Percentiles rank a stretch among this genome's conserved stretches.
Evolutionary conservation across 1,140 invertebrate genomes (phyloP).

Genomic region (Bombus pyrosoma): DNA sequence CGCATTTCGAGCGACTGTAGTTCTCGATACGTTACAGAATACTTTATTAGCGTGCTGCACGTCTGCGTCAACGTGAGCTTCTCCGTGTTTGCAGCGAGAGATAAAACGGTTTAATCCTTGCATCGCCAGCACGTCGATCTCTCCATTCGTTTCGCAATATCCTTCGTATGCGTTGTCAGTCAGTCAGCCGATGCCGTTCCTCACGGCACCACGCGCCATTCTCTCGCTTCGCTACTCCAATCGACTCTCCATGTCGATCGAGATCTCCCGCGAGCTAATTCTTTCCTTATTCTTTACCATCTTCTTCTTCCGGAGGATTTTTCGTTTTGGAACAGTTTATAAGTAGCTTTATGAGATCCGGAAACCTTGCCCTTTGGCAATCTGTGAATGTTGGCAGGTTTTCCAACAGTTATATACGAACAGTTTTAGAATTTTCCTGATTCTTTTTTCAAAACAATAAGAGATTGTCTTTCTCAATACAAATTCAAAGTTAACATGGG

Average conservation of each 20-base stretch:
- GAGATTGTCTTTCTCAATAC: conserved; percentile 32
- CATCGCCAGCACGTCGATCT: no score
- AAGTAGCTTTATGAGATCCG: neutral
- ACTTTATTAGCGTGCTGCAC: neutral
- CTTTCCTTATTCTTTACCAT: neutral
- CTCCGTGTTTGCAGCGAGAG: neutral
- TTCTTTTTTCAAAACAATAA: neutral
- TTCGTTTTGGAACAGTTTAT: neutral
- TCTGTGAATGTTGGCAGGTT: neutral
- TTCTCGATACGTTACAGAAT: neutral
- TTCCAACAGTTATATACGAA: neutral
- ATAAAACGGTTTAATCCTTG: neutral
- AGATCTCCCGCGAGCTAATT: neutral
- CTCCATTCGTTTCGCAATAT: no score
- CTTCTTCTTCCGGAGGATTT: neutral
- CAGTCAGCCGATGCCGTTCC: conserved; percentile 73
- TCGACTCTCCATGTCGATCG: conserved; percentile 38
- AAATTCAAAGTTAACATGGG: conserved; percentile 72
- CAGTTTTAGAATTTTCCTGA: neutral
- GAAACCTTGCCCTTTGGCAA: no score
- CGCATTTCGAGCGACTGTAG: neutral
- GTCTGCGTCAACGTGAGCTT: neutral
- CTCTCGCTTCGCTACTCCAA: neutral
- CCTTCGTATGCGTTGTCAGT: neutral
- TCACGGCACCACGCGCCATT: conserved; percentile 45